These are phyloP conservation scores for Macropus fuliginosus DNA, from an alignment of 2,797 vertebrate species.

Conservation along the genomic window DNA sequence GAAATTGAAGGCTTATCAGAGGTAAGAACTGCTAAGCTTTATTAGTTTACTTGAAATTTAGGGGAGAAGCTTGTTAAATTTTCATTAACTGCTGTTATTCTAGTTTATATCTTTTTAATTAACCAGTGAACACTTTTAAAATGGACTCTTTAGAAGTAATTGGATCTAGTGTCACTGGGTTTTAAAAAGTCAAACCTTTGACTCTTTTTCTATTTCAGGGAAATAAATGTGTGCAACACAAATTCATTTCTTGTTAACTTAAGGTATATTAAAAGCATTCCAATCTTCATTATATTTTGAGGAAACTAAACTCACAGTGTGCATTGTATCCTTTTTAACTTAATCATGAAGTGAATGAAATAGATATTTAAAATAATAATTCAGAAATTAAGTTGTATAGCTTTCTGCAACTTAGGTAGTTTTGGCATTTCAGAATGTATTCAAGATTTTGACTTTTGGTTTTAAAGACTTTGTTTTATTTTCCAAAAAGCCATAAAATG, in stretches of 20 bases:
- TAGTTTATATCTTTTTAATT: constrained; percentile 38
- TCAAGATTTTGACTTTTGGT: constrained; percentile 19
- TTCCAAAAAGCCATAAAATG: constrained; percentile 9
- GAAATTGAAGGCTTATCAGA: constrained; percentile 71
- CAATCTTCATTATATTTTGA: constrained; percentile 42
- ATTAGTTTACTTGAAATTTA: constrained; percentile 45
- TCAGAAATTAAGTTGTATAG: constrained; percentile 43
- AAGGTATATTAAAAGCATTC: constrained; percentile 37
- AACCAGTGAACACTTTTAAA: neutral
- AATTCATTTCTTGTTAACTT: constrained; percentile 46
- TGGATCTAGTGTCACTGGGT: constrained; percentile 28
- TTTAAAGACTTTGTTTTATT: constrained; percentile 39
- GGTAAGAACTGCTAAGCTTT: constrained; percentile 82
- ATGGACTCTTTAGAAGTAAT: constrained; percentile 19
- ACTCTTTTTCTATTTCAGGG: constrained; percentile 6
- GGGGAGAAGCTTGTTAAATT: constrained; percentile 40
- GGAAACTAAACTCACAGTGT: neutral
- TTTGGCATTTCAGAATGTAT: constrained; percentile 52
- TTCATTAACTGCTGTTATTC: constrained; percentile 19
- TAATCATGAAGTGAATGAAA: constrained; percentile 7
- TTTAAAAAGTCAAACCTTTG: constrained; percentile 39
- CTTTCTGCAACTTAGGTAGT: constrained; percentile 23
- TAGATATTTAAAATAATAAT: constrained; percentile 45
- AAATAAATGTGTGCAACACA: neutral
- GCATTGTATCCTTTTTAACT: neutral